Percentiles rank a stretch among this genome's conserved stretches.
Evolutionary conservation across 2,797 vertebrate species (phyloP).

Genomic region (Sciaenops ocellatus): DNA sequence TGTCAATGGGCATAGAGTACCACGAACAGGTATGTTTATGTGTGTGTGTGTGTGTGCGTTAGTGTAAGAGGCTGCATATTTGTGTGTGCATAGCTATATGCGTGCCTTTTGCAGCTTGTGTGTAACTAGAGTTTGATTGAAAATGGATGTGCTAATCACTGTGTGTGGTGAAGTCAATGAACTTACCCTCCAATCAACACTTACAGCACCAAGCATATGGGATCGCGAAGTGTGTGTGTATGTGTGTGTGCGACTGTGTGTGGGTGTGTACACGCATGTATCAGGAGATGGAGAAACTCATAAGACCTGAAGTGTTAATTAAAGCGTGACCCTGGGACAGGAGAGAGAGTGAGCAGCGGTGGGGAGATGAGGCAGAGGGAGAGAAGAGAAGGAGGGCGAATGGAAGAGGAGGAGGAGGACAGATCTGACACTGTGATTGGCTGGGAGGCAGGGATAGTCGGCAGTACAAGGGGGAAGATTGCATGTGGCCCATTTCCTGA

Average conservation of each 20-base stretch:
- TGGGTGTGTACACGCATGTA: constrained; percentile 47
- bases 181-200: constrained; percentile 77
- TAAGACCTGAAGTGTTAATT: constrained; percentile 84
- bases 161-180: constrained; percentile 61
- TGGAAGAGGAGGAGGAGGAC: constrained; percentile 47
- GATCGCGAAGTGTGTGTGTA: constrained; percentile 31
- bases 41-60: constrained; percentile 9
- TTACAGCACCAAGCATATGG: constrained; percentile 66
- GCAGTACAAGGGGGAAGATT: constrained; percentile 45
- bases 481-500: constrained; percentile 59
- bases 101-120: constrained; percentile 26
- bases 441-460: constrained; percentile 49
- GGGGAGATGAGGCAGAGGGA: constrained; percentile 18
- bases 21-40: constrained; percentile 91
- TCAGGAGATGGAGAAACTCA: constrained; percentile 72
- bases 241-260: constrained; percentile 23
- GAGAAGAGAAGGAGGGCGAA: constrained; percentile 28
- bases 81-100: constrained; percentile 1
- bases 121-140: constrained; percentile 62
- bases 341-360: constrained; percentile 28
- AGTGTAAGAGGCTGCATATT: not conserved
- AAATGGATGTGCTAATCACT: constrained; percentile 69
- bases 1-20: constrained; percentile 98
- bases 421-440: constrained; percentile 69
- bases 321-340: constrained; percentile 80